These are phyloP conservation scores for Pluvialis apricaria DNA, from an alignment of 2,113 vertebrate genomes.

Conservation along the genomic window DNA sequence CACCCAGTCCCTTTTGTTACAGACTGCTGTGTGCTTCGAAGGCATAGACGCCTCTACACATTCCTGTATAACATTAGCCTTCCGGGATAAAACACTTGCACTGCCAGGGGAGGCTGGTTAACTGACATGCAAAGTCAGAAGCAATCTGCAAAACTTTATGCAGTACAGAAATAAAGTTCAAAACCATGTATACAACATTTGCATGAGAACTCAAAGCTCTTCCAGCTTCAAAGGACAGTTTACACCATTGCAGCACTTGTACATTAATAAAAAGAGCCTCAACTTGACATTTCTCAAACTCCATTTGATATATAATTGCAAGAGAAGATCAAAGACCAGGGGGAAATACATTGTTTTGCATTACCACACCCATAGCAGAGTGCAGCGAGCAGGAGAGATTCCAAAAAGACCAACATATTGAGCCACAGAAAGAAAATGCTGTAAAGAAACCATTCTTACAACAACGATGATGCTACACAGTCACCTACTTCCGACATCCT, in stretches of 20 bases:
- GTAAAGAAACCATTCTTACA: neutral
- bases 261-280: neutral
- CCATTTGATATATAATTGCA: neutral
- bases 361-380: neutral
- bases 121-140: neutral
- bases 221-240: constrained; percentile 5
- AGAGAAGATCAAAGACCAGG: constrained; percentile 8
- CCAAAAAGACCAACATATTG: neutral
- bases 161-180: neutral
- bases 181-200: neutral
- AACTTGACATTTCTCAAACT: neutral
- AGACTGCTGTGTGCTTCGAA: rapidly evolving
- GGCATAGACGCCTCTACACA: neutral
- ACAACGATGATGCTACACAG: neutral
- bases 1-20: too few species aligned
- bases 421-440: neutral
- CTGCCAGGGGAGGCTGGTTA: neutral
- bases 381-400: neutral
- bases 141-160: neutral
- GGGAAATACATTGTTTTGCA: neutral
- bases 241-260: neutral
- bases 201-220: neutral
- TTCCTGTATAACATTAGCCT: rapidly evolving
- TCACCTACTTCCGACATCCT: neutral
- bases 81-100: neutral